Base-by-base conservation (phyloP, 2,113 vertebrate genomes). In the Macquaria ambigua region DNA sequence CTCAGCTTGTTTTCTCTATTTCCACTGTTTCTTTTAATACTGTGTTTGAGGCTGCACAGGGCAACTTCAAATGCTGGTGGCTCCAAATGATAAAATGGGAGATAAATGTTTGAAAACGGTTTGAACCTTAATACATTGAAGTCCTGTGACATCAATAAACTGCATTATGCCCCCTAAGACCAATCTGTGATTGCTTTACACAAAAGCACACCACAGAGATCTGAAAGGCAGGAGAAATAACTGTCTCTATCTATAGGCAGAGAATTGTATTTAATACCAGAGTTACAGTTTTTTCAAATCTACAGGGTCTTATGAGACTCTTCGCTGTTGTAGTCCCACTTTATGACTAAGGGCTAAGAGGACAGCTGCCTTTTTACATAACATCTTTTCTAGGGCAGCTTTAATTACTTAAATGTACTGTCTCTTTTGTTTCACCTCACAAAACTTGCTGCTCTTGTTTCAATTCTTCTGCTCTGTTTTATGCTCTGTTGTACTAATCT, bases 401-500 rank as follows among this genome's bases (percentile, higher is more conserved):
- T 77, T 55, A 2, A 56, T 69, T 78, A 48, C 56, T 78, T 21
- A 25, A 8, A 34, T 37, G 18, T 71, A 77, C 37, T 69, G 12
- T 73, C 31, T 77, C 21, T 66, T 70, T 15, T 28, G 9, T 69
- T 79, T 86, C 23, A 41, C 14, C 25, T 75, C 55, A 56, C 28
- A 41, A 63, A 62, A n/a, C 46, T 12, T 58, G 53, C 61, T 31
- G 31, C 37, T 25, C 37, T 67, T 66, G 8, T 28, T 81, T 79
- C 8, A 68, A 10, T 48, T 37, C 59, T 79, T 63, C 43, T 66
- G 21, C 31, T 76, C 82, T 58, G 55, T 59, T 72, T 43, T 34
- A 18, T 79, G 28, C 70, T 63, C 37, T 73, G 10, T 66, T 73
- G 2, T 16, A 85, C 52, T 89, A 52, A 82, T 82, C 34, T 53